phyloP scores from a whole-genome alignment of 2,797 vertebrate species.

The Hippopotamyrus pictus region DNA sequence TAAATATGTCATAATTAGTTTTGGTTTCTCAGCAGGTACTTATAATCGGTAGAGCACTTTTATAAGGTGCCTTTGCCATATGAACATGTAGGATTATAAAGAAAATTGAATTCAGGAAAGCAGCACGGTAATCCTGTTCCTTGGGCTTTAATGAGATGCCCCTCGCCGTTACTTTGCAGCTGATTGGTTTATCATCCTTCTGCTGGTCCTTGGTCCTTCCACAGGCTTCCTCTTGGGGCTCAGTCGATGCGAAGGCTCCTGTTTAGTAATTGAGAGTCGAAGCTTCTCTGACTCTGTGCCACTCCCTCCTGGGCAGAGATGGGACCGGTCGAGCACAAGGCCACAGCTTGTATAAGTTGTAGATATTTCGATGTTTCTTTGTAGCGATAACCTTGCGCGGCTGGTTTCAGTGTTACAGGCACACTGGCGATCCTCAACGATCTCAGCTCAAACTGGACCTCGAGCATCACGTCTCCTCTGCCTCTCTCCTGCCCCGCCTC shows the following conservation, averaged over 20 bases:
- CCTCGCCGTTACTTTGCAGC: neutral
- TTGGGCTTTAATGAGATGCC: neutral
- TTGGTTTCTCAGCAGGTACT: neutral
- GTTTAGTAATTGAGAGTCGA: neutral
- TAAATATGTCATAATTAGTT: slow-evolving; percentile 1
- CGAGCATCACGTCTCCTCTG: neutral
- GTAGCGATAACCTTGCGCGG: neutral
- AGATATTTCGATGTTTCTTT: neutral
- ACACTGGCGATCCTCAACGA: neutral
- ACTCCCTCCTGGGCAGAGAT: neutral
- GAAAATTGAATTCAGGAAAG: neutral
- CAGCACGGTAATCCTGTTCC: neutral
- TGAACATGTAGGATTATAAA: slow-evolving; percentile 7
- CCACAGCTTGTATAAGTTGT: neutral
- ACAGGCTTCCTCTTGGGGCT: neutral
- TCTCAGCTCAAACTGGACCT: neutral
- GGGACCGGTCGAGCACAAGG: neutral
- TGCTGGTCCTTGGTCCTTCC: neutral
- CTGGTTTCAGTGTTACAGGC: neutral
- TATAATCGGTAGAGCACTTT: neutral
- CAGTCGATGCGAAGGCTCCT: neutral
- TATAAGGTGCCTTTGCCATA: neutral
- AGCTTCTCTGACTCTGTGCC: neutral
- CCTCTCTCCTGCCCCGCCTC: neutral
- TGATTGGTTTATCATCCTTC: neutral